Base-by-base conservation (phyloP, 1,140 invertebrate species). In the Ylistrum balloti region DNA sequence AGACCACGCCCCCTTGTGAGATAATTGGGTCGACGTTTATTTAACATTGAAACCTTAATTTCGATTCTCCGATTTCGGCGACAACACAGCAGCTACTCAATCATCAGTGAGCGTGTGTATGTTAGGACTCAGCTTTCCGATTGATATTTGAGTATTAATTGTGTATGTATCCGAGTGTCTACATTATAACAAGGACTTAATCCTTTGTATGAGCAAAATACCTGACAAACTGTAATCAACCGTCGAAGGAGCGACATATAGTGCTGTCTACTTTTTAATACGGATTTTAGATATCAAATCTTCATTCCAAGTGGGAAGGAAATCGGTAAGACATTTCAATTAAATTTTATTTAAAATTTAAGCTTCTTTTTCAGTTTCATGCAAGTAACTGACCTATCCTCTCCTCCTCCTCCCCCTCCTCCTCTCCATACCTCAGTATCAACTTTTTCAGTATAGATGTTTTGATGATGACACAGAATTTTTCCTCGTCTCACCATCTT, bases 11-110 rank as follows among this genome's bases (percentile, higher is more conserved):
- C 56, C 56, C 56, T 11, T 74, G 22, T 28, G 56, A 74, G 56
- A 45, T 74, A 74, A 74, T 74, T 74, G n/a, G 56, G 5, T n/a
- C 22, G 56, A 74, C 56, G 56, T 74, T 74, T 74, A 74, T n/a
- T 74, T 74, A 74, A 74, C 56, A 74, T 74, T 74, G 56, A 74
- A 74, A n/a, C 56, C 56, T 74, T 74, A 74, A 74, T 74, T 74
- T 74, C 56, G 28, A 28, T 74, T 74, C 56, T 74, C 56, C 2
- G 22, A 11, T 74, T 74, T 74, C 56, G 56, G 56, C 56, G 56
- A 74, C 56, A 28, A 74, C 56, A 74, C 56, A 74, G 56, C 9
- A 11, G 22, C 56, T 74, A n/a, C 56, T 74, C 56, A 74, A n/a
- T 74, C n/a, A n/a, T n/a, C 22, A 11, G 22, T 17, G 22, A 28